phyloP scores from a whole-genome alignment of 2,113 vertebrate species.

The Esox niger region DNA sequence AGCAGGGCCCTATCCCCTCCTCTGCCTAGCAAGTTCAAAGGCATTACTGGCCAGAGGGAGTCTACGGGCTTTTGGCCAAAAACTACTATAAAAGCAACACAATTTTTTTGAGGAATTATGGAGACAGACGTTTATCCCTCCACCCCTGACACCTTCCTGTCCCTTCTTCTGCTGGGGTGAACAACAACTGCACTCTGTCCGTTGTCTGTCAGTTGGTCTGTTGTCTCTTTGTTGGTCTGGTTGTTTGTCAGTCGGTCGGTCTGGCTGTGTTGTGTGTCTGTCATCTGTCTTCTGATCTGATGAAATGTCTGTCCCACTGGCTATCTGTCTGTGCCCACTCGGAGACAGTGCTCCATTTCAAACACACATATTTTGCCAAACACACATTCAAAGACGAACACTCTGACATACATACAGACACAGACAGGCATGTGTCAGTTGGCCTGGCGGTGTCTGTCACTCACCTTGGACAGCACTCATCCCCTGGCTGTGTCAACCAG shows the following conservation, averaged over 20 bases:
- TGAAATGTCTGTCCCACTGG: too few relatives aligned
- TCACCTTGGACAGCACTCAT: slow-evolving; percentile 2
- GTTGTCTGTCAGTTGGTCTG: slow-evolving; percentile 29
- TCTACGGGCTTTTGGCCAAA: slow-evolving; percentile 29
- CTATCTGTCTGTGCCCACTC: slow-evolving; percentile 28
- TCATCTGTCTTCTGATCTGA: slow-evolving; percentile 23
- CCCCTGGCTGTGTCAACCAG: slow-evolving; percentile 14
- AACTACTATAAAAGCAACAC: slow-evolving; percentile 27
- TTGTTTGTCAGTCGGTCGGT: too few relatives aligned
- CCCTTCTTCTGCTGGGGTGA: slow-evolving; percentile 16
- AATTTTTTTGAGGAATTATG: slow-evolving; percentile 48
- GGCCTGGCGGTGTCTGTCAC: slow-evolving; percentile 9
- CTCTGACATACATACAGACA: slow-evolving; percentile 5
- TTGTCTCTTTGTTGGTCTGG: slow-evolving; percentile 23
- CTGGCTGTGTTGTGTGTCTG: slow-evolving; percentile 28
- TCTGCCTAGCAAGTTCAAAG: slow-evolving; percentile 36
- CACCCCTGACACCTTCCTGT: slow-evolving; percentile 44
- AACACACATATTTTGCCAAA: slow-evolving; percentile 5
- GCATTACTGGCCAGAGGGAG: slow-evolving; percentile 42
- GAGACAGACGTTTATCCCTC: slow-evolving; percentile 46
- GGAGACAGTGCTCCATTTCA: slow-evolving; percentile 9
- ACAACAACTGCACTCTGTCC: slow-evolving; percentile 49
- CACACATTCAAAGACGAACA: background rate
- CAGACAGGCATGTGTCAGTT: slow-evolving; percentile 12
- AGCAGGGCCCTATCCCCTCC: background rate